A percentile compares a stretch with the other conserved stretches of the same genome.
Conservation (phyloP, 1,140 invertebrate species). For the Drosophila seguyi region DNA sequence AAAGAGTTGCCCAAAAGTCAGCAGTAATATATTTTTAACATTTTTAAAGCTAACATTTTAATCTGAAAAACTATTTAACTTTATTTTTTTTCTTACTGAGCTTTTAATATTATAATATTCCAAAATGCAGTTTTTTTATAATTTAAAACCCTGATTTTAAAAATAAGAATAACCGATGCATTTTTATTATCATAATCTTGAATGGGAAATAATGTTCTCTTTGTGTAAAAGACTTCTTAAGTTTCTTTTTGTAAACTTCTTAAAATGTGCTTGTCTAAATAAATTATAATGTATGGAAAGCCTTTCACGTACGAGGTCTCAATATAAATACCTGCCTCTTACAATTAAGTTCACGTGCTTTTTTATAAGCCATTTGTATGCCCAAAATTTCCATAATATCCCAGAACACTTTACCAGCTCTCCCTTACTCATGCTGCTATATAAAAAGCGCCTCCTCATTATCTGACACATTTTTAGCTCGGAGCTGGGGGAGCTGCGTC, state of each 20-base stretch:
- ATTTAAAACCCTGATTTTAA: background rate
- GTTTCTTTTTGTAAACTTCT: background rate
- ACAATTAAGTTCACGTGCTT: conserved; percentile 24
- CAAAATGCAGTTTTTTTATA: background rate
- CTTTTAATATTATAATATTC: background rate
- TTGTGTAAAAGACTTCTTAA: background rate
- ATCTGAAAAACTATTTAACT: background rate
- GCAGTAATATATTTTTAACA: background rate
- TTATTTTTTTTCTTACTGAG: background rate
- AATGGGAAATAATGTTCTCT: background rate
- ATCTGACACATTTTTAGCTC: conserved; percentile 29
- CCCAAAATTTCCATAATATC: conserved; percentile 20
- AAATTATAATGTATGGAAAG: conserved; percentile 19
- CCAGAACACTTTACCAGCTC: background rate
- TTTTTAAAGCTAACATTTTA: background rate
- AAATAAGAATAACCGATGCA: background rate
- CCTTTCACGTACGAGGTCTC: conserved; percentile 6
- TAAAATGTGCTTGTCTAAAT: background rate
- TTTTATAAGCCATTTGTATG: conserved; percentile 28
- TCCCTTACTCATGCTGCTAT: background rate
- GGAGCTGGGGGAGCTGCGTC: conserved; percentile 5
- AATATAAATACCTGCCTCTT: conserved; percentile 14
- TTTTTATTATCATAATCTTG: background rate
- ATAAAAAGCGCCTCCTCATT: conserved; percentile 11
- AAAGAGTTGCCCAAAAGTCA: background rate